Percentiles rank a stretch among this genome's conserved stretches.
These are phyloP conservation scores for Montipora capricornis DNA, from an alignment of 64 coral and sea anemone genomes.

Conservation along the genomic window DNA sequence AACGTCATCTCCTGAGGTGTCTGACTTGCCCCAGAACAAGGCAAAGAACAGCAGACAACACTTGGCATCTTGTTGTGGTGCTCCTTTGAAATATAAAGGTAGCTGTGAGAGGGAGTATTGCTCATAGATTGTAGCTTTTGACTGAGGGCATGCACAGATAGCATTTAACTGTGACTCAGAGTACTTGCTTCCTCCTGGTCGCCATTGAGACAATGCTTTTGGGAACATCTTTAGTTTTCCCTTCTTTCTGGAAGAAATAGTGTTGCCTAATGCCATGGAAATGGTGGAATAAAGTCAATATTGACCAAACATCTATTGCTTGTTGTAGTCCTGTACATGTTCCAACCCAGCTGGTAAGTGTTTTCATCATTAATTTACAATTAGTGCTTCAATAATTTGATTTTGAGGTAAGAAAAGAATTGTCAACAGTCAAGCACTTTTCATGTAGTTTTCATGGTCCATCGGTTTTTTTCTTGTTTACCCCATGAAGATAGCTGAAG, in stretches of 20 bases:
- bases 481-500: too few relatives aligned
- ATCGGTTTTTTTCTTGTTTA: too few relatives aligned
- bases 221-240: neutral
- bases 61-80: neutral
- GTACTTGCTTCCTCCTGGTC: neutral
- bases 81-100: neutral
- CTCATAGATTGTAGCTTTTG: neutral
- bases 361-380: too few relatives aligned
- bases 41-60: neutral
- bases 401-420: too few relatives aligned
- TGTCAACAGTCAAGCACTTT: too few relatives aligned
- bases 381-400: too few relatives aligned
- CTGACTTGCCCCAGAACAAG: slow-evolving; percentile 1
- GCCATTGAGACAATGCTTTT: neutral
- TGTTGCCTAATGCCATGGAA: too few relatives aligned
- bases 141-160: neutral
- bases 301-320: too few relatives aligned
- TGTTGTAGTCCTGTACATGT: too few relatives aligned
- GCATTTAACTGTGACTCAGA: neutral
- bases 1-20: neutral
- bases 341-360: too few relatives aligned
- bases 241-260: neutral
- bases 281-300: too few relatives aligned
- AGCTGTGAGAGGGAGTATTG: neutral
- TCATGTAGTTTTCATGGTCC: too few relatives aligned